Evolutionary conservation across 1,140 invertebrate genomes (phyloP).

Genomic region (Hylyphantes graminicola): DNA sequence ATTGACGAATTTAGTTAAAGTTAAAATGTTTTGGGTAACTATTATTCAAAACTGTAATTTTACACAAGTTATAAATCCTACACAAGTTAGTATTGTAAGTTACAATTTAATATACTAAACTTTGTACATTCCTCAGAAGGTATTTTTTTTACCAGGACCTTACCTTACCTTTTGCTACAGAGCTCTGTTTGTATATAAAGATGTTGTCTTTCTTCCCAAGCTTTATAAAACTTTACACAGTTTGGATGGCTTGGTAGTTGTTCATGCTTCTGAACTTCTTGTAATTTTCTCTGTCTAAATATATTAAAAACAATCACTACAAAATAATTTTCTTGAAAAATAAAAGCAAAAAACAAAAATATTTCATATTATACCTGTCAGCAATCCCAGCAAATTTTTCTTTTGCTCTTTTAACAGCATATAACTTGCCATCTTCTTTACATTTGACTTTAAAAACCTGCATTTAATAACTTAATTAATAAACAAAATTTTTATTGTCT

Average conservation of each 20-base stretch:
- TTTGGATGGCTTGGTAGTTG: constrained; percentile 76
- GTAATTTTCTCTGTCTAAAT: constrained; percentile 72
- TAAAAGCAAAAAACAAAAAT: background rate
- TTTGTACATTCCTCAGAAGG: too few species aligned
- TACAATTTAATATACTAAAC: too few species aligned
- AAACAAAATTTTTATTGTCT: constrained; percentile 1
- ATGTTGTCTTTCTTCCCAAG: constrained; percentile 80
- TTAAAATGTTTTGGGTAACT: too few species aligned
- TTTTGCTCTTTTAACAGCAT: constrained; percentile 78
- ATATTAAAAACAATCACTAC: background rate
- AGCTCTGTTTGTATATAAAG: constrained; percentile 82
- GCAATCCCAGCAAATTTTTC: constrained; percentile 73
- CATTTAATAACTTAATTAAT: background rate
- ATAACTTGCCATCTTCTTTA: constrained; percentile 75
- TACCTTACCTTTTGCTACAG: constrained; percentile 71
- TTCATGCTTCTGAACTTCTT: constrained; percentile 79
- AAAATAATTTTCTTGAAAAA: background rate
- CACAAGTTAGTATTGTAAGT: too few species aligned
- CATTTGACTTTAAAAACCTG: constrained; percentile 75
- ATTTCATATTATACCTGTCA: constrained; percentile 69
- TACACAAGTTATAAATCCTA: too few species aligned
- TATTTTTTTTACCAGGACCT: background rate
- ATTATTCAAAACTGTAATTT: too few species aligned
- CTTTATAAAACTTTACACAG: constrained; percentile 76
- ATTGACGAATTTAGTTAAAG: too few species aligned